Evolutionary conservation across 2,888 invertebrate species (phyloP).

Genomic region (Escarpia spicata): DNA sequence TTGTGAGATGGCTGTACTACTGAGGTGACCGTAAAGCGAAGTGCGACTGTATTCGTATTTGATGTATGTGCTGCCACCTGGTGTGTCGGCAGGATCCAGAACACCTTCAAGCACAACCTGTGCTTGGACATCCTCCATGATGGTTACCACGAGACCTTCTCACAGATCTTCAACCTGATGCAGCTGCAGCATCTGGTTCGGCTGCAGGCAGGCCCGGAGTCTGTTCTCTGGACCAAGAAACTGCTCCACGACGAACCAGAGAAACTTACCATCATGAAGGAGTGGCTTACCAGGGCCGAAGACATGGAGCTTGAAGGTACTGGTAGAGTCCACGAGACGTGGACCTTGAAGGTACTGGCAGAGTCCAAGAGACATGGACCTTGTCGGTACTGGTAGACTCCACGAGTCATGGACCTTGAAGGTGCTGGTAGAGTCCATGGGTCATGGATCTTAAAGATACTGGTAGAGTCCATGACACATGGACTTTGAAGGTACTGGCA

Average conservation of each 20-base stretch:
- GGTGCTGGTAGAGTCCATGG: no score
- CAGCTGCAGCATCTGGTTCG: constrained; percentile 57
- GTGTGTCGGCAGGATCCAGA: constrained; percentile 49
- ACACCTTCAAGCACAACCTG: constrained; percentile 62
- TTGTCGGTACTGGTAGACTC: no score
- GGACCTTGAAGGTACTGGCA: no score
- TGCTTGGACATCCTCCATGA: constrained; percentile 63
- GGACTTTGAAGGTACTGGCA: no score
- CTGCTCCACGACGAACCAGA: constrained; percentile 60
- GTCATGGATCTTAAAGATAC: no score
- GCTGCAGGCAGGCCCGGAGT: constrained; percentile 60
- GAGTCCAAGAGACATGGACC: no score
- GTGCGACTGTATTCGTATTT: no score
- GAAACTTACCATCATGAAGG: constrained; percentile 59
- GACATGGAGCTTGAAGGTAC: constrained; percentile 50
- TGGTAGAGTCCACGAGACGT: no score
- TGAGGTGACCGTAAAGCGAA: no score
- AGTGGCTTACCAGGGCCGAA: constrained; percentile 59
- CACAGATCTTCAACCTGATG: constrained; percentile 62
- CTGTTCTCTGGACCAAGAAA: constrained; percentile 58
- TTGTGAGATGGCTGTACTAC: no score
- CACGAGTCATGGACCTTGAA: no score
- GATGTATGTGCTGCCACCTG: background rate
- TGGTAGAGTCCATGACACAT: no score
- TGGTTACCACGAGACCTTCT: constrained; percentile 62